Percentiles rank a stretch among this genome's conserved stretches.
These are phyloP conservation scores for Leiothrix lutea DNA, from an alignment of 2,113 vertebrate genomes.

Conservation along the genomic window DNA sequence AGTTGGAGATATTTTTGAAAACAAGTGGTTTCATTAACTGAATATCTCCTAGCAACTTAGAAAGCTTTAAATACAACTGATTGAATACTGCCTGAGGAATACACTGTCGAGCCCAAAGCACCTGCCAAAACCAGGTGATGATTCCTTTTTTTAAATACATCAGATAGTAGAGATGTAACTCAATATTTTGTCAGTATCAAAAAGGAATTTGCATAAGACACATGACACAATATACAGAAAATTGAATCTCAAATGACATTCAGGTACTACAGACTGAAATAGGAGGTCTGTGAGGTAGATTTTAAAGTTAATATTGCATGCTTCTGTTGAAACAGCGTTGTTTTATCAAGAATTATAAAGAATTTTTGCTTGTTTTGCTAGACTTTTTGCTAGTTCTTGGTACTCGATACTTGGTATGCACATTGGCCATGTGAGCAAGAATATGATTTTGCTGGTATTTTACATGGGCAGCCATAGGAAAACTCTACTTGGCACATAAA, in stretches of 20 bases:
- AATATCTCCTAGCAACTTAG: neutral
- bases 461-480: neutral
- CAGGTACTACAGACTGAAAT: neutral
- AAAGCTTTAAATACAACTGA: neutral
- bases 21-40: neutral
- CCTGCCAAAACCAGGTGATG: slow-evolving; percentile 22
- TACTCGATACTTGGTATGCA: neutral
- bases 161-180: neutral
- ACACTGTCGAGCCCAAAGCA: neutral
- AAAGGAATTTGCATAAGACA: neutral
- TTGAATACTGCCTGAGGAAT: neutral
- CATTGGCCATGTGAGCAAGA: neutral
- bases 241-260: neutral
- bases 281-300: neutral
- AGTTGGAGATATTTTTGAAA: neutral
- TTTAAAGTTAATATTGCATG: neutral
- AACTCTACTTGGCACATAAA: neutral
- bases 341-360: neutral
- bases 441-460: neutral
- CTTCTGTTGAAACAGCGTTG: neutral
- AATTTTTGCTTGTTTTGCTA: neutral
- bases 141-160: neutral
- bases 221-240: neutral
- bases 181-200: slow-evolving; percentile 30
- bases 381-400: neutral